Evolutionary conservation across 2,888 invertebrate genomes (phyloP).

Genomic region (Pyrrhia umbra): DNA sequence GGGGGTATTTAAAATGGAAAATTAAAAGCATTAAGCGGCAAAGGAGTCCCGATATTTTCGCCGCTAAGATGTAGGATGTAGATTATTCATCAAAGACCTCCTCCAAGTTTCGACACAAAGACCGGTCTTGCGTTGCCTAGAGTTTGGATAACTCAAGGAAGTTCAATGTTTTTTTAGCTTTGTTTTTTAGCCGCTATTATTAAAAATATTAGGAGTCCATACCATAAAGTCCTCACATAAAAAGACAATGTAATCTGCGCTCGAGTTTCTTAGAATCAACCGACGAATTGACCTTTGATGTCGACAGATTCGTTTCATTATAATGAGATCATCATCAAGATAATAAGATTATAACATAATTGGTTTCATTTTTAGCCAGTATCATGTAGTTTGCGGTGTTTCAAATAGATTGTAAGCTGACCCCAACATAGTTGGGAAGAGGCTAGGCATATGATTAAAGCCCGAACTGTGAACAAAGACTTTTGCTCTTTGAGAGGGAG

Average conservation of each 20-base stretch:
- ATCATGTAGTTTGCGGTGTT: slow-evolving; percentile 11
- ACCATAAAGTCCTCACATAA: not conserved
- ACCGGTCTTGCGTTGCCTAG: too few species aligned
- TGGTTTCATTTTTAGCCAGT: slow-evolving; percentile 36
- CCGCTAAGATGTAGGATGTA: too few species aligned
- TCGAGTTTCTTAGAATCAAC: slow-evolving; percentile 40
- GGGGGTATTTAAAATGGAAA: too few species aligned
- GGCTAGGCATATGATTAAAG: too few species aligned
- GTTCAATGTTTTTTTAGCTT: not conserved
- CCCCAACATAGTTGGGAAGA: not conserved
- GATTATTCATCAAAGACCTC: too few species aligned
- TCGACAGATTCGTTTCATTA: slow-evolving; percentile 15
- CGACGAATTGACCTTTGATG: slow-evolving; percentile 51
- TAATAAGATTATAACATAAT: slow-evolving; percentile 48
- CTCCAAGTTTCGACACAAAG: too few species aligned
- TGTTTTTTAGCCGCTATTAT: not conserved
- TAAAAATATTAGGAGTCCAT: not conserved
- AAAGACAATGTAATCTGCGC: not conserved
- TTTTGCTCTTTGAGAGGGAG: too few species aligned
- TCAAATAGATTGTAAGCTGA: not conserved
- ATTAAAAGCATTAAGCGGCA: too few species aligned
- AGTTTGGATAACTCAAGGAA: too few species aligned
- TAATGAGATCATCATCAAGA: slow-evolving; percentile 58
- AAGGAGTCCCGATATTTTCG: too few species aligned
- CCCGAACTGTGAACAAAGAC: too few species aligned